phyloP scores from a whole-genome alignment of 1,140 invertebrate genomes.

The Acromyrmex echinatior region DNA sequence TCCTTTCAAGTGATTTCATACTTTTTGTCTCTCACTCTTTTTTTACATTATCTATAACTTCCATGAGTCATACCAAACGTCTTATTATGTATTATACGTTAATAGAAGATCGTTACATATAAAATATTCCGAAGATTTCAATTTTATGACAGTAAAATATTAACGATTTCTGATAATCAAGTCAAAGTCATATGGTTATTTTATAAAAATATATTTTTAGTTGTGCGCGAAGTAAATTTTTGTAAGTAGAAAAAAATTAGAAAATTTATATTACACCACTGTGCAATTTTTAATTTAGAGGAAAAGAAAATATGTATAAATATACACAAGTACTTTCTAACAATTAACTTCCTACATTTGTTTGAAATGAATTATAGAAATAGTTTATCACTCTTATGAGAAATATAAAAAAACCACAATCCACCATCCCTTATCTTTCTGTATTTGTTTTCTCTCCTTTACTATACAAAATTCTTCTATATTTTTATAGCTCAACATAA shows the following conservation, averaged over 20 bases:
- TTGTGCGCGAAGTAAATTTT: neutral
- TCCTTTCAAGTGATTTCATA: no score
- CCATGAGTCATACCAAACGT: no score
- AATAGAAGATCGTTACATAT: neutral
- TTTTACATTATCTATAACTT: no score
- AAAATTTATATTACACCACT: neutral
- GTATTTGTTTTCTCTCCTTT: no score
- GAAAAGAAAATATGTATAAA: neutral
- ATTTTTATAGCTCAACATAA: conserved; percentile 1
- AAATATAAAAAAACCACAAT: neutral
- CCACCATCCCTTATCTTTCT: neutral
- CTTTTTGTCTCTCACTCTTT: no score
- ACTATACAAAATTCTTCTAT: neutral
- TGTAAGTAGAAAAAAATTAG: neutral
- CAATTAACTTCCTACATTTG: neutral
- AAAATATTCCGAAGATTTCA: conserved; percentile 1
- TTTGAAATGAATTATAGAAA: conserved; percentile 8
- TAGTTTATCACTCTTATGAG: neutral
- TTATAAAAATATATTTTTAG: neutral
- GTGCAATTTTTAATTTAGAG: no score
- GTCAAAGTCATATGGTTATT: neutral
- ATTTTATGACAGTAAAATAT: neutral
- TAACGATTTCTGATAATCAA: neutral
- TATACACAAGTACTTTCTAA: neutral
- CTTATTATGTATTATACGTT: neutral